A percentile compares a stretch with the other conserved stretches of the same genome.
phyloP scores from a whole-genome alignment of 1,140 invertebrate genomes.

The Nephila pilipes region DNA sequence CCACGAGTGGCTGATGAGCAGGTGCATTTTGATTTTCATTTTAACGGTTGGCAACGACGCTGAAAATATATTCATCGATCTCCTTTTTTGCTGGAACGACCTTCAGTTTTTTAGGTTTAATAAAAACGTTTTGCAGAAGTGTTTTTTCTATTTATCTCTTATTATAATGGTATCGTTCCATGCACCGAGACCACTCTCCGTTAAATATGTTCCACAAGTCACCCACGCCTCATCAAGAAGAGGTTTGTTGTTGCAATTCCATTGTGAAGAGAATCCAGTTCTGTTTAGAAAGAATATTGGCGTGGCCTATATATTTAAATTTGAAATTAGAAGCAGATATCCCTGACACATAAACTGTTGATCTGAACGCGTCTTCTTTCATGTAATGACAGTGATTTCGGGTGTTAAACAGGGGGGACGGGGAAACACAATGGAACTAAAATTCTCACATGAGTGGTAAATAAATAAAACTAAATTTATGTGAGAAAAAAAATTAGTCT shows the following conservation, averaged over 20 bases:
- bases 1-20: background rate
- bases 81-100: background rate
- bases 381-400: background rate
- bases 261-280: background rate
- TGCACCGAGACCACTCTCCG: background rate
- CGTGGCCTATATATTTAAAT: conserved; percentile 13
- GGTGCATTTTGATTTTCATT: background rate
- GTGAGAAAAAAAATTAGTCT: too few species aligned
- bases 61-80: conserved; percentile 22
- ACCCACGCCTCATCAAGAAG: background rate
- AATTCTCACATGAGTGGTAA: background rate
- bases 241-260: background rate
- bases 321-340: background rate
- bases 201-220: conserved; percentile 17
- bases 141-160: background rate
- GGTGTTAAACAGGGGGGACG: background rate
- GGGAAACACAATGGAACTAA: background rate
- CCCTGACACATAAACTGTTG: conserved; percentile 16
- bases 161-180: background rate
- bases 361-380: background rate
- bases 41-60: background rate
- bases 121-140: background rate
- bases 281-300: background rate
- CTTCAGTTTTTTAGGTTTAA: conserved; percentile 3
- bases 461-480: background rate